Evolutionary conservation across 2,888 invertebrate species (phyloP).

Genomic region (Diabrotica balteata): DNA sequence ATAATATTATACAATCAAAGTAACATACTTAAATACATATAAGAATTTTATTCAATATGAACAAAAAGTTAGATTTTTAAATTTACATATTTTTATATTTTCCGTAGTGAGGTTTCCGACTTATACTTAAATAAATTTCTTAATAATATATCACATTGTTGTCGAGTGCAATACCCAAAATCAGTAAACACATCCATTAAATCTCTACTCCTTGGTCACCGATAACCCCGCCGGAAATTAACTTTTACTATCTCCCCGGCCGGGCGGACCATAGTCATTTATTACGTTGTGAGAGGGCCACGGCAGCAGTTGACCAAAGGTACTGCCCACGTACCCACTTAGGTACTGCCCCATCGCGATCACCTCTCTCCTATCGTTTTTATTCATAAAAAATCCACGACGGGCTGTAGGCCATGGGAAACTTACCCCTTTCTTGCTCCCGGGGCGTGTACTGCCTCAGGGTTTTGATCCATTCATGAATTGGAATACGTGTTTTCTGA

Average conservation of each 20-base stretch:
- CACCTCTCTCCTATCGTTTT: slow-evolving; percentile 8
- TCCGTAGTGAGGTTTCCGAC: too few relatives aligned
- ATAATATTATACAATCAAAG: too few relatives aligned
- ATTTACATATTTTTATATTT: too few relatives aligned
- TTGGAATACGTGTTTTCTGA: slow-evolving; percentile 3
- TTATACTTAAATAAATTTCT: too few relatives aligned
- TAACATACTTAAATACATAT: too few relatives aligned
- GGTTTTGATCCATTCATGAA: slow-evolving; percentile 15
- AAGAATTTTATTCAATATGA: too few relatives aligned
- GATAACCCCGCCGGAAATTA: slow-evolving; percentile 49
- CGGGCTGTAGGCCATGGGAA: slow-evolving; percentile 22
- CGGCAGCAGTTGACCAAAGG: slow-evolving; percentile 30
- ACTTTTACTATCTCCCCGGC: slow-evolving; percentile 49
- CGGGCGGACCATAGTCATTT: slow-evolving; percentile 44
- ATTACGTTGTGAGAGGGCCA: slow-evolving; percentile 38
- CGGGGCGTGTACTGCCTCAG: slow-evolving; percentile 5
- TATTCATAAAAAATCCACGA: slow-evolving; percentile 19
- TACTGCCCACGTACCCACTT: slow-evolving; percentile 32
- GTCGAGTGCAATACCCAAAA: too few relatives aligned
- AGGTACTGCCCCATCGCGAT: slow-evolving; percentile 16
- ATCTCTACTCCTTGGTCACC: slow-evolving; percentile 27
- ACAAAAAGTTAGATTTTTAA: too few relatives aligned
- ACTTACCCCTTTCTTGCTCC: slow-evolving; percentile 18
- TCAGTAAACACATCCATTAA: neutral
- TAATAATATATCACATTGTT: too few relatives aligned